A percentile compares a stretch with the other conserved stretches of the same genome.
Evolutionary conservation across 2,888 invertebrate genomes (phyloP).

Genomic region (Anorthoa munda): DNA sequence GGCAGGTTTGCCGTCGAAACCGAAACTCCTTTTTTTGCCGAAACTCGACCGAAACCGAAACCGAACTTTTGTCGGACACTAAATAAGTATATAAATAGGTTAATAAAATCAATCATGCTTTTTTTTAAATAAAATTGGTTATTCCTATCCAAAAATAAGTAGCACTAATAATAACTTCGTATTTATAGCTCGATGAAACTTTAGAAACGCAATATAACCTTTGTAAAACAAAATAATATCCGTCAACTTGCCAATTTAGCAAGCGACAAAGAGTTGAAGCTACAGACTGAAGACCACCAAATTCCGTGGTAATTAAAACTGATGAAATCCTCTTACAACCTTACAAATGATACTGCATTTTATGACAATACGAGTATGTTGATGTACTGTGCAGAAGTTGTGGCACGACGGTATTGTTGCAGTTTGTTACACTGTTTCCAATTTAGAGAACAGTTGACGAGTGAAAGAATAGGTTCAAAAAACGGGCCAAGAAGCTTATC

Average conservation of each 20-base stretch:
- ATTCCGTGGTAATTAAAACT: constrained; percentile 57
- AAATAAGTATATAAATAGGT: no score
- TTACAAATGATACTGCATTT: constrained; percentile 47
- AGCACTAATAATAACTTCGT: neutral
- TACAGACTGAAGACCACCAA: constrained; percentile 48
- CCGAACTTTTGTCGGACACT: no score
- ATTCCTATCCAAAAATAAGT: neutral
- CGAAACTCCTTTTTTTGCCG: no score
- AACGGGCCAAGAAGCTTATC: no score
- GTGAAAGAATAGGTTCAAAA: no score
- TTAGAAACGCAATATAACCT: neutral
- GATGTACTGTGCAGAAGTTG: constrained; percentile 15
- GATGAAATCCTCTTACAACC: constrained; percentile 54
- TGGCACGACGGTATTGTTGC: neutral
- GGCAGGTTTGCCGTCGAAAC: no score
- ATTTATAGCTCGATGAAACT: no score
- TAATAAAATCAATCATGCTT: no score
- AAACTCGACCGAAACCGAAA: no score
- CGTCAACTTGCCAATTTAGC: constrained; percentile 25
- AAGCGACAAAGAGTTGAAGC: constrained; percentile 18
- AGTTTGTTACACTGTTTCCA: no score
- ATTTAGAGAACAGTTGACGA: no score
- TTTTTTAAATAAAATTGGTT: no score
- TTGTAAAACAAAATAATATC: constrained; percentile 4
- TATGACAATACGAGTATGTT: constrained; percentile 22